Evolutionary conservation across 2,113 vertebrate species (phyloP), one percentile per base, ranked within the genome.

Genomic region (Phylloscopus whistleri): DNA sequence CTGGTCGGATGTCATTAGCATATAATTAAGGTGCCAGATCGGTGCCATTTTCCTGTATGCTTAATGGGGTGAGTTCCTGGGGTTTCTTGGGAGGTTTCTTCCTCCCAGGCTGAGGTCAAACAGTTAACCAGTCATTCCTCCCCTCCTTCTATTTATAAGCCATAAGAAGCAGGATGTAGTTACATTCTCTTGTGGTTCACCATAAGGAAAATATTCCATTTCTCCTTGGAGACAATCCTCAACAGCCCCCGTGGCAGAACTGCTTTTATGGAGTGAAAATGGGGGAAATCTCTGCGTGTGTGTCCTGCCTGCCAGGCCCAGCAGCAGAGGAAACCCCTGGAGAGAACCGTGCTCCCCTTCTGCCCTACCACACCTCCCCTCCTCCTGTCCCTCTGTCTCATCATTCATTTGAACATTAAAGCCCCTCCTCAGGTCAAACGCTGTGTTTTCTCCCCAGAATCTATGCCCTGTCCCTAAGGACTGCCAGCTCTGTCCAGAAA

Each of bases 101-200:
- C 16, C 9, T 31, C 60, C 67, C 41, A 49, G 7, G 31, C 23
- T 9, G 58, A 78, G 89, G 91, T 91, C 91, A 94, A 93, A 93
- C 83, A 90, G 79, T 96, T 88, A 91, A 31, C 68, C 52, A 89
- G 62, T 60, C 87, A 92, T 80, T 82, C 73, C 86, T 89, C 88
- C 83, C 80, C 55, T 72, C 67, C 28, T 80, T 23, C 89, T 91
- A 73, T 93, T 93, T 91, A 80, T 78, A 74, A 6, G 7, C 51
- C 48, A 13, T 4, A 20, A 94, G 68, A 27, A 94, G 67, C 74
- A 93, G 89, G 83, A 93, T 94, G 90, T 69, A 82, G 87, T 39
- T 87, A 95, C 87, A 70, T 89, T 91, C 79, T 94, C 89, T 28
- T 92, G 96, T 48, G 91, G 95, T 73, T 96, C 86, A 62, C 87